A percentile compares a stretch with the other conserved stretches of the same genome.
Conservation (phyloP, 2,797 vertebrate species). For the Urophycis tenuis region DNA sequence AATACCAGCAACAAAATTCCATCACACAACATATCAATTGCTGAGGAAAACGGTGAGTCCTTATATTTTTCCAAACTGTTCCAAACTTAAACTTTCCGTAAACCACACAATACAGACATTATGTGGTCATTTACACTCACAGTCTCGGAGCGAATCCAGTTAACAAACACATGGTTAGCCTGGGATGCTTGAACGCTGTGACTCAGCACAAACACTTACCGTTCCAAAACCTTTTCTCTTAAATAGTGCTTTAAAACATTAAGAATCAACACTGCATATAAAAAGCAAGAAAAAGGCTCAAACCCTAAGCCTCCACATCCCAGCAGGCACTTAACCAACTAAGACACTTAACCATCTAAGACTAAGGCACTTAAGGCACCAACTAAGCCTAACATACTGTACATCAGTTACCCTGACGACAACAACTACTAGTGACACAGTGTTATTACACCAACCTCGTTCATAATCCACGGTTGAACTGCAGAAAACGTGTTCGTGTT, state of each 20-base stretch:
- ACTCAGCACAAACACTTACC: background rate
- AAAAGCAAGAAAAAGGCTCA: background rate
- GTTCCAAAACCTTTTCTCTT: background rate
- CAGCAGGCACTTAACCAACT: background rate
- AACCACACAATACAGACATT: background rate
- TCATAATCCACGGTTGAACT: constrained; percentile 30
- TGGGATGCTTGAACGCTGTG: background rate
- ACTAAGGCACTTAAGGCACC: too few species aligned
- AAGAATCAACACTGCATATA: background rate
- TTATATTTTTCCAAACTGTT: background rate
- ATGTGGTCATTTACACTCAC: background rate
- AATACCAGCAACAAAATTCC: too few species aligned
- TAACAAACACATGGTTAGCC: background rate
- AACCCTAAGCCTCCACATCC: background rate
- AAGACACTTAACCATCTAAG: too few species aligned
- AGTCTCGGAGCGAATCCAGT: background rate
- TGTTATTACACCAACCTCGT: background rate
- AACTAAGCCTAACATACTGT: too few species aligned
- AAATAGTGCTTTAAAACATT: background rate
- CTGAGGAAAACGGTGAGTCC: background rate
- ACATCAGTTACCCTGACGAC: background rate
- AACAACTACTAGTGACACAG: background rate
- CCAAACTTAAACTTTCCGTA: background rate
- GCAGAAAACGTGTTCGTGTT: constrained; percentile 8
- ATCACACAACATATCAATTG: background rate